phyloP scores from a whole-genome alignment of 2,888 invertebrate genomes.

The Drosophila paucipuncta region DNA sequence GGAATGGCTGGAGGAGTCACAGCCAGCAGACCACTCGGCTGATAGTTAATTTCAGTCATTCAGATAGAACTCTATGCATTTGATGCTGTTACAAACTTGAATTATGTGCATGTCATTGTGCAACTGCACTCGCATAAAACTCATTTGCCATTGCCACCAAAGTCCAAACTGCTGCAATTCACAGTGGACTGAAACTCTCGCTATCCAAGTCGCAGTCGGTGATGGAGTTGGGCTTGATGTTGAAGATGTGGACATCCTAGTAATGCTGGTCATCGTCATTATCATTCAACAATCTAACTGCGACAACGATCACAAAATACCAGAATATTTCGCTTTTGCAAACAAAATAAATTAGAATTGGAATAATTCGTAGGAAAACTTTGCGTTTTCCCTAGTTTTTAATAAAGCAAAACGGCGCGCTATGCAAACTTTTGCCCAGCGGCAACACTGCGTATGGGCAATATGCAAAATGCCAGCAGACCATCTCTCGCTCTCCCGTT shows the following conservation, averaged over 20 bases:
- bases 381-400: slow-evolving; percentile 73
- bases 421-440: slow-evolving; percentile 71
- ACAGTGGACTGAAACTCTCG: slow-evolving; percentile 6
- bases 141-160: slow-evolving; percentile 68
- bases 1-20: neutral
- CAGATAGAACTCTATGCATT: slow-evolving; percentile 63
- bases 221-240: neutral
- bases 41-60: slow-evolving; percentile 78
- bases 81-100: slow-evolving; percentile 74
- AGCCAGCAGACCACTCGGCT: slow-evolving; percentile 36
- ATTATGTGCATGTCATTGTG: slow-evolving; percentile 80
- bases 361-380: slow-evolving; percentile 74
- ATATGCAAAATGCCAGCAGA: slow-evolving; percentile 75
- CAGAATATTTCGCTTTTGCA: slow-evolving; percentile 68
- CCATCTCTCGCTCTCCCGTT: neutral
- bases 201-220: slow-evolving; percentile 1
- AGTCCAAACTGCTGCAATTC: slow-evolving; percentile 13
- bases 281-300: slow-evolving; percentile 75
- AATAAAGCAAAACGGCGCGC: slow-evolving; percentile 76
- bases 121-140: slow-evolving; percentile 73
- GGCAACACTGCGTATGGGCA: slow-evolving; percentile 78
- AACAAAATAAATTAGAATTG: slow-evolving; percentile 81
- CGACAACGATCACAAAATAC: slow-evolving; percentile 78
- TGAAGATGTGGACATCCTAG: slow-evolving; percentile 1
- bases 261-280: slow-evolving; percentile 55